These are phyloP conservation scores for Lepetodrilus schrolli DNA, from an alignment of 2,888 invertebrate species.

Conservation along the genomic window DNA sequence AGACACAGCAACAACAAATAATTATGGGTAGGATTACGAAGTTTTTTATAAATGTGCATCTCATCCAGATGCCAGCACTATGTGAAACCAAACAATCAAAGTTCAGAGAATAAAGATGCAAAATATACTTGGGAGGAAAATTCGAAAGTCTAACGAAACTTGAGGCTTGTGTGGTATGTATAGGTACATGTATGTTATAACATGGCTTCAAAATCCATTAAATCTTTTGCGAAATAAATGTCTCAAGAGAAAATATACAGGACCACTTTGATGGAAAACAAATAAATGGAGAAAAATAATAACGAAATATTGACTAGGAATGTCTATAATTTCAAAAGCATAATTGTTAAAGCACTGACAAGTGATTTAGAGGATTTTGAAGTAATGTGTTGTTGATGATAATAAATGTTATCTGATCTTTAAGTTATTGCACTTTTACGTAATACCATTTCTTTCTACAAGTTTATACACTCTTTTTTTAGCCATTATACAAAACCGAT, in stretches of 20 bases:
- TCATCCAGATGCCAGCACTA: too few relatives aligned
- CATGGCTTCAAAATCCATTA: neutral
- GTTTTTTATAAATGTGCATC: too few relatives aligned
- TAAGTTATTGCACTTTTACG: neutral
- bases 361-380: neutral
- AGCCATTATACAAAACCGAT: neutral
- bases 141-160: slow-evolving; percentile 25
- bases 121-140: too few relatives aligned
- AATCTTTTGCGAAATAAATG: neutral
- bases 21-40: too few relatives aligned
- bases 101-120: too few relatives aligned
- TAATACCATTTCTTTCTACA: slow-evolving; percentile 13
- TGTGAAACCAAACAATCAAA: too few relatives aligned
- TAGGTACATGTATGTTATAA: neutral
- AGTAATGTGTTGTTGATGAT: neutral
- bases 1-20: too few relatives aligned
- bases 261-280: too few relatives aligned
- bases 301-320: neutral
- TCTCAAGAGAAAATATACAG: too few relatives aligned
- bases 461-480: neutral
- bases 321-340: neutral
- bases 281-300: too few relatives aligned
- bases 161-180: slow-evolving; percentile 15
- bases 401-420: neutral
- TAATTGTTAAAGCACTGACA: too few relatives aligned